Base-by-base conservation (phyloP, 2,113 vertebrate genomes). In the Pomatorhinus ruficollis region DNA sequence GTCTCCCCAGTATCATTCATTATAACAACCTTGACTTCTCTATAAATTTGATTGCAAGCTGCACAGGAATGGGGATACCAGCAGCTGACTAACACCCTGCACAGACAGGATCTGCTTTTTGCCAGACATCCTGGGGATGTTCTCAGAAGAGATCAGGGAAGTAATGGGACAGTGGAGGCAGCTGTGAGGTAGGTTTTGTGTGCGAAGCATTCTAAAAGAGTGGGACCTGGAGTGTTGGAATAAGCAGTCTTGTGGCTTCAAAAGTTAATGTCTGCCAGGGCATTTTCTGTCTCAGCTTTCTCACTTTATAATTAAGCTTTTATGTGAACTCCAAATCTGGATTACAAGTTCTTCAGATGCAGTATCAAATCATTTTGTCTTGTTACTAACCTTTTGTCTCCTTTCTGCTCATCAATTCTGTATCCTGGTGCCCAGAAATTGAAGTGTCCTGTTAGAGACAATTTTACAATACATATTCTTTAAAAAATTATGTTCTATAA, bases 1-100 rank as follows among this genome's bases (percentile, higher is more conserved):
- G 11, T 89, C 31, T 80, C 47, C 50, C 25, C 12, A 22, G 0
- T 50, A 8, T 22, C 0, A 0, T 83, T 80, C n/a, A 30, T 77
- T 72, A 7, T 37, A 77, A 49, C 18, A 37, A 65, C 4, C 8
- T 65, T 2, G 5, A 45, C 37, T 90, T 88, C 54, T 66, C 78
- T 80, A 77, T 30, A 76, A 83, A 74, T 39, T 69, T 39, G 14
- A 28, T 45, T 70, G n/a, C 45, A 75, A 68, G 47, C 18, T 65
- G 35, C 22, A 30, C 45, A 31, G 28, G n/a, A 40, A 9, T 27
- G 25, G 33, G 24, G 59, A 31, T 85, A 30, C 15, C 37, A 87
- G 19, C 30, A 68, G 24, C 24, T 78, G 47, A 56, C 45, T 14
- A 66, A 35, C 13, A 47, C 13, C 13, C 15, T 83, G 57, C 40